A percentile compares a stretch with the other conserved stretches of the same genome.
Conservation (phyloP, 2,888 invertebrate species). For the Apotomis capreana region DNA sequence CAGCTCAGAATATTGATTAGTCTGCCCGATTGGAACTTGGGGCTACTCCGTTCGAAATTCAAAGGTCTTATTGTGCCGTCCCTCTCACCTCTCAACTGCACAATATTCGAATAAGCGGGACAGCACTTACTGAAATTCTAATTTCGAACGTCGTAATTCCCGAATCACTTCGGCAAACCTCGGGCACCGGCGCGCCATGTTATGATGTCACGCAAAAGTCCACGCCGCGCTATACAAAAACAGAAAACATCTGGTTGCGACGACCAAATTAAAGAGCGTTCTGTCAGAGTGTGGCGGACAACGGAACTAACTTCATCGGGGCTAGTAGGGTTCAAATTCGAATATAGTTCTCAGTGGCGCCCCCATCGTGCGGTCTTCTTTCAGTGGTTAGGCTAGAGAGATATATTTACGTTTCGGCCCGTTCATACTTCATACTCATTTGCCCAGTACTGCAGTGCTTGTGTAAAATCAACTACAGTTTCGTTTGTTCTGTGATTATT, state of each 20-base stretch:
- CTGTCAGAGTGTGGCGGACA: conserved; percentile 11
- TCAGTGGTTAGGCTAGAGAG: neutral
- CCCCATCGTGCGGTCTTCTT: conserved; percentile 3
- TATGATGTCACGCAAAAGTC: conserved; percentile 31
- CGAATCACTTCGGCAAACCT: conserved; percentile 1
- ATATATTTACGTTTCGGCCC: conserved; percentile 11
- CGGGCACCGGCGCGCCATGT: conserved; percentile 1
- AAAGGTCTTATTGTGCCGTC: too few relatives aligned
- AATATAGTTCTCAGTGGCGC: conserved; percentile 6
- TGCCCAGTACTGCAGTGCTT: neutral
- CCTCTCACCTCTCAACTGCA: too few relatives aligned
- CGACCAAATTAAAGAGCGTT: conserved; percentile 1
- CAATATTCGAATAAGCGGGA: too few relatives aligned
- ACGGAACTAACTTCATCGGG: neutral
- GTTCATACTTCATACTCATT: neutral
- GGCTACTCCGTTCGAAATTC: too few relatives aligned
- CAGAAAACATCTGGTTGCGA: conserved; percentile 32
- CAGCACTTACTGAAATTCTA: too few relatives aligned
- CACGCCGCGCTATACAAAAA: conserved; percentile 10
- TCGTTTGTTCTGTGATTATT: conserved; percentile 1
- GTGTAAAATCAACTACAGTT: neutral
- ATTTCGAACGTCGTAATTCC: neutral
- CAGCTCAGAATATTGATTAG: neutral
- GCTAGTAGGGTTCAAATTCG: conserved; percentile 13
- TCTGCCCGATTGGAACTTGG: neutral